Evolutionary conservation across 2,113 vertebrate species (phyloP).

Genomic region (Leptobrachium ailaonicum): DNA sequence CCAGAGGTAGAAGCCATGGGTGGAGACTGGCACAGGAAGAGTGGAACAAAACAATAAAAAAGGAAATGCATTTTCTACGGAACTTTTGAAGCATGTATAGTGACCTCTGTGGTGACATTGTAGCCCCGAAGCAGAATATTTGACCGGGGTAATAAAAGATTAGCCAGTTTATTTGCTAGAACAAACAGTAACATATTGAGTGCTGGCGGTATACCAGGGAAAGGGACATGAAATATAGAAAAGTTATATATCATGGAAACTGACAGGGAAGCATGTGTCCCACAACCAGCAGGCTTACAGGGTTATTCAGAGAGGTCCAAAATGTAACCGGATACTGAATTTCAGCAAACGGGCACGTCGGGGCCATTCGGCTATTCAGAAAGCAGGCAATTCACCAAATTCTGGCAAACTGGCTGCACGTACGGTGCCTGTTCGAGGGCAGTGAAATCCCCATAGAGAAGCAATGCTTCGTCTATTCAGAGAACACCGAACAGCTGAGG

Average conservation of each 20-base stretch:
- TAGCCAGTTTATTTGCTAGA: not conserved
- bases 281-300: too few species aligned
- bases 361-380: too few species aligned
- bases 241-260: not conserved
- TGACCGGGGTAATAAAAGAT: not conserved
- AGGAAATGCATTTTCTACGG: not conserved
- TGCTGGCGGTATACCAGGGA: not conserved
- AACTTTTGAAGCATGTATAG: not conserved
- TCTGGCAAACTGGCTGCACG: too few species aligned
- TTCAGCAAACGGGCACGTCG: too few species aligned
- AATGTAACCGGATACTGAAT: too few species aligned
- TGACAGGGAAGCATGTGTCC: too few species aligned
- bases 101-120: not conserved
- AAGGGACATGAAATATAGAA: not conserved
- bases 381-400: too few species aligned
- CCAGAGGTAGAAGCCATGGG: not conserved
- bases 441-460: too few species aligned
- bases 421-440: too few species aligned
- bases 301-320: too few species aligned
- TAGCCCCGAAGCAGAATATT: not conserved
- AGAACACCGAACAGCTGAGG: too few species aligned
- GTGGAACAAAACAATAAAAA: not conserved
- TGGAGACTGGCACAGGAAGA: constrained; percentile 35
- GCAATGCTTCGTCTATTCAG: too few species aligned
- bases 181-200: not conserved